Base-by-base conservation (phyloP, 2,797 vertebrate species). In the Rhodeus uyekii region DNA sequence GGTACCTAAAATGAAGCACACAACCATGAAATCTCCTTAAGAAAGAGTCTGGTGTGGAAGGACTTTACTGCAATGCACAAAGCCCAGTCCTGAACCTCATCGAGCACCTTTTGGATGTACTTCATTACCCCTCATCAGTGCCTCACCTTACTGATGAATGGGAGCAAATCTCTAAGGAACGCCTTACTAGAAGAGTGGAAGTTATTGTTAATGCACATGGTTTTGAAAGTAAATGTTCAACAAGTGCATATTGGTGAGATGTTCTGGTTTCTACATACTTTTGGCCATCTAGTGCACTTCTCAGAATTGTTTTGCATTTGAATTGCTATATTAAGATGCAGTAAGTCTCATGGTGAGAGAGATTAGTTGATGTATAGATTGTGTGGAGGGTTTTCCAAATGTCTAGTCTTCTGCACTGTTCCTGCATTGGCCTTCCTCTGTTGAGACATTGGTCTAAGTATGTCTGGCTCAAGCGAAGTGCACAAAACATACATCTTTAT, bases 401-500 rank as follows among this genome's bases (percentile, higher is more conserved):
- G 87, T 87, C 83, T 85, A 78, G 76, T 80, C 50, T 76, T 74
- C 60, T 42, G 38, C 50, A 34, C 68, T 84, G 32, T 64, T 72
- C 58, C 80, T 86, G 69, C 38, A 81, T 87, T 84, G 69, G 64
- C 48, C 34, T 42, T 82, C 24, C 55, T 65, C 68, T 73, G 42
- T 83, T 79, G 86, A 86, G 81, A 67, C 78, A 75, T 12, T 83
- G 84, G 77, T 78, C 65, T 65, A 29, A 72, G 69, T 38, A 80
- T 83, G 64, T 84, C 44, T 81, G 60, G 55, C 29, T 61, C 53
- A 18, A 61, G 27, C 14, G n/a, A 63, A 74, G 78, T 85, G 78
- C 73, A 44, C 63, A 78, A 82, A 86, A 69, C 69, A 82, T 83
- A 83, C 81, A 83, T 80, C 80, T 74, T 87, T 74, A 83, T 77